Conservation (phyloP, 1,140 invertebrate genomes). For the Ips typographus region DNA sequence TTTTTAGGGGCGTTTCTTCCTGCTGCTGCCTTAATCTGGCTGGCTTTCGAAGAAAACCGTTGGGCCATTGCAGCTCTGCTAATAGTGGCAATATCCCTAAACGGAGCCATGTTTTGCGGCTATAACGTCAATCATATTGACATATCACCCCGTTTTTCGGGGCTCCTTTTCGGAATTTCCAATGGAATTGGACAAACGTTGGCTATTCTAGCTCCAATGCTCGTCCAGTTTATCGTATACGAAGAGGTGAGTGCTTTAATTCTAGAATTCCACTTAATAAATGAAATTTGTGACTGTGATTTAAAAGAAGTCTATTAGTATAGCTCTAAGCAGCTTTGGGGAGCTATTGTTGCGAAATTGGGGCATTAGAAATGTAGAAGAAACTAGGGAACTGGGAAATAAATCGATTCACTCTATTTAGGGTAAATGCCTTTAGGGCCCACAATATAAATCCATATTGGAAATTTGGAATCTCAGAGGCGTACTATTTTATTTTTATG, state of each 20-base stretch:
- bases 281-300: no score
- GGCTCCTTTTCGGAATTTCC: slow-evolving; percentile 73
- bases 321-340: no score
- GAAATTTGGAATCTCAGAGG: no score
- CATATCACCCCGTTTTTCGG: slow-evolving; percentile 69
- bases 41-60: slow-evolving; percentile 59
- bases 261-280: no score
- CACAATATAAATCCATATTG: no score
- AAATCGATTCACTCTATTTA: no score
- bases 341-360: no score
- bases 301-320: no score
- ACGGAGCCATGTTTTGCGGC: slow-evolving; percentile 73
- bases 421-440: no score
- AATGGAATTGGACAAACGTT: slow-evolving; percentile 73
- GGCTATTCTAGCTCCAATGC: slow-evolving; percentile 70
- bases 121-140: slow-evolving; percentile 68
- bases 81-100: slow-evolving; percentile 69
- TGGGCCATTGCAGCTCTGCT: slow-evolving; percentile 59
- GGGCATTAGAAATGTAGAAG: no score
- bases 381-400: no score
- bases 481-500: no score
- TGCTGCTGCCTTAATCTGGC: slow-evolving; percentile 60
- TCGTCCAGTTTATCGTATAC: slow-evolving; percentile 63
- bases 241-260: slow-evolving; percentile 56
- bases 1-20: slow-evolving; percentile 59